phyloP scores from a whole-genome alignment of 2,888 invertebrate species.

The Amblyteles armatorius region DNA sequence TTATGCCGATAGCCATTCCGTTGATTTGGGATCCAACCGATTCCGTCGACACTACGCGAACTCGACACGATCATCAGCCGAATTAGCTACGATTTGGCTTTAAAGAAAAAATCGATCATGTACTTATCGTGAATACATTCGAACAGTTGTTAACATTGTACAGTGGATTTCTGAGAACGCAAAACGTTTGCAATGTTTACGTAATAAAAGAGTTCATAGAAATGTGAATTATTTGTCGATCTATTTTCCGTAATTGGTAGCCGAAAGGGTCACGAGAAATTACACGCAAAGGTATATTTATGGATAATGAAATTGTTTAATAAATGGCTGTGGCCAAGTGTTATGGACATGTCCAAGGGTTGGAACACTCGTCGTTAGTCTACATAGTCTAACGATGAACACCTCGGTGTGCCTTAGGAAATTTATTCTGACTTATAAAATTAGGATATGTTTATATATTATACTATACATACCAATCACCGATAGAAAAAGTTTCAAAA shows the following conservation, averaged over 20 bases:
- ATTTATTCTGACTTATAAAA: conserved; percentile 57
- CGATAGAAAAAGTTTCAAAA: conserved; percentile 65
- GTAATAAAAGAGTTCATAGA: background rate
- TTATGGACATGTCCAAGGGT: conserved; percentile 20
- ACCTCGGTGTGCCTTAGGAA: conserved; percentile 47
- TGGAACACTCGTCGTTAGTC: conserved; percentile 9
- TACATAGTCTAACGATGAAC: conserved; percentile 40
- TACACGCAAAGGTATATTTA: background rate
- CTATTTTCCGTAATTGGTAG: background rate
- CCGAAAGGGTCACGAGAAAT: conserved; percentile 1
- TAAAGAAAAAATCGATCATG: conserved; percentile 30
- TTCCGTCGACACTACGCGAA: background rate
- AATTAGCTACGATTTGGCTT: background rate
- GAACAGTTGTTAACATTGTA: conserved; percentile 42
- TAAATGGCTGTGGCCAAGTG: conserved; percentile 32
- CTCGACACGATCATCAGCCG: background rate
- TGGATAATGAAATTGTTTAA: conserved; percentile 22
- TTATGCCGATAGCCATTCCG: conserved; percentile 1
- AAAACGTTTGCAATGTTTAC: conserved; percentile 9
- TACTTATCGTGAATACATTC: conserved; percentile 49
- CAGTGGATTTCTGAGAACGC: conserved; percentile 11
- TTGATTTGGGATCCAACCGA: conserved; percentile 4
- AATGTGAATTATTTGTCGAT: background rate
- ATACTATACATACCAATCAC: conserved; percentile 65
- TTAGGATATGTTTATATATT: conserved; percentile 62